A percentile compares a stretch with the other conserved stretches of the same genome.
Conservation (phyloP, 1,140 invertebrate species). For the Oncopodura yosiiana region DNA sequence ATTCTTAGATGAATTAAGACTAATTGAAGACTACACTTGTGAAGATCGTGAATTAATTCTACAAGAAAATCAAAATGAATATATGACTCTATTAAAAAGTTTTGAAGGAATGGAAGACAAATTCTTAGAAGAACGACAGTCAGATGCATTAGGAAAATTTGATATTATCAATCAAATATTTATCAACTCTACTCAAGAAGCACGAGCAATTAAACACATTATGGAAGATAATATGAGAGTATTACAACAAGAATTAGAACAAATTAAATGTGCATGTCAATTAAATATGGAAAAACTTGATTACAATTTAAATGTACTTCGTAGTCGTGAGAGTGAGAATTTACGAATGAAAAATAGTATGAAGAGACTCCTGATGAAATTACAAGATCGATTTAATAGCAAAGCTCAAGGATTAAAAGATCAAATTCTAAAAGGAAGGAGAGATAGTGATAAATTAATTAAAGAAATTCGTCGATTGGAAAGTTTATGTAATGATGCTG, state of each 20-base stretch:
- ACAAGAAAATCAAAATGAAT: constrained; percentile 30
- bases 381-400: constrained; percentile 22
- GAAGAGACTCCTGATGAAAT: constrained; percentile 27
- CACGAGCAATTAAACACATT: constrained; percentile 7
- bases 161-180: constrained; percentile 18
- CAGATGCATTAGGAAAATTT: constrained; percentile 23
- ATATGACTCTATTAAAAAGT: constrained; percentile 19
- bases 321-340: constrained; percentile 24
- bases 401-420: constrained; percentile 4
- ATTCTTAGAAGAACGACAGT: constrained; percentile 21
- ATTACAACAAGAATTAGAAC: constrained; percentile 25
- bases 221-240: constrained; percentile 30
- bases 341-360: constrained; percentile 26
- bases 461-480: constrained; percentile 26
- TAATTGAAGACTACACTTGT: constrained; percentile 26
- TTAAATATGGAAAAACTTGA: constrained; percentile 33
- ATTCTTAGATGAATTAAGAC: constrained; percentile 28
- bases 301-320: constrained; percentile 29
- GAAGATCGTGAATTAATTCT: constrained; percentile 23
- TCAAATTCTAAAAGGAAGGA: constrained; percentile 7
- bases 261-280: constrained; percentile 26
- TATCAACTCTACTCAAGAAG: constrained; percentile 16
- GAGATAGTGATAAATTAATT: constrained; percentile 12
- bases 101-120: constrained; percentile 23
- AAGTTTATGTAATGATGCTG: background rate